Evolutionary conservation across 2,113 vertebrate species (phyloP), one percentile per base, ranked within the genome.

Genomic region (Ptilorrhoa leucosticta): DNA sequence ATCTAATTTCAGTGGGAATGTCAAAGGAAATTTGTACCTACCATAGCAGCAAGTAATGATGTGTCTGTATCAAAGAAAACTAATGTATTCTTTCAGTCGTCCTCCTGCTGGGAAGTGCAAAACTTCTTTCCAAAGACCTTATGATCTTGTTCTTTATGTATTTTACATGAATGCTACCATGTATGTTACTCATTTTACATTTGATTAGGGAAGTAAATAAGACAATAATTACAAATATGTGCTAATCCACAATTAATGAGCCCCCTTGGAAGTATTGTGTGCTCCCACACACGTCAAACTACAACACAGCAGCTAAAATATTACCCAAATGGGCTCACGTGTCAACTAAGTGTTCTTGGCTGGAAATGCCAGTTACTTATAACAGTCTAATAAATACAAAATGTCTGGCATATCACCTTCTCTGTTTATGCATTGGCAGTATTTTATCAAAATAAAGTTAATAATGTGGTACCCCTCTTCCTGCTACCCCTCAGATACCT

Each of bases 1-100:
- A 95, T 96, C 64, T 92, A 78, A 96, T 94, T 96, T 93, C 54
- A 90, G 47, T 37, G 57, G 66, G n/a, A 84, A 86, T 80, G 81
- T 69, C 78, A 93, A 80, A 93, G 75, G 71, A 94, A 93, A 81
- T 95, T 57, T 86, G 18, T 48, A 50, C 66, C 54, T 79, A 22
- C 30, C 73, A 28, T 39, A 65, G 40, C 45, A 93, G 61, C 57
- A 79, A 81, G 11, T 92, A 79, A 93, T 68, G 58, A 66, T 33
- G 18, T 71, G 35, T 66, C 58, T 89, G 24, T 33, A 76, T 50
- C 76, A 87, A 76, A 83, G 63, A 60, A 80, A 71, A 69, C 4
- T 77, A 78, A 78, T 40, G 7, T 66, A 66, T 80, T 87, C 20
- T 90, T 92, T 69, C 42, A 58, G 63, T 60, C 44, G 2, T 80